Conservation (phyloP, 2,113 vertebrate genomes). For the Puma concolor region DNA sequence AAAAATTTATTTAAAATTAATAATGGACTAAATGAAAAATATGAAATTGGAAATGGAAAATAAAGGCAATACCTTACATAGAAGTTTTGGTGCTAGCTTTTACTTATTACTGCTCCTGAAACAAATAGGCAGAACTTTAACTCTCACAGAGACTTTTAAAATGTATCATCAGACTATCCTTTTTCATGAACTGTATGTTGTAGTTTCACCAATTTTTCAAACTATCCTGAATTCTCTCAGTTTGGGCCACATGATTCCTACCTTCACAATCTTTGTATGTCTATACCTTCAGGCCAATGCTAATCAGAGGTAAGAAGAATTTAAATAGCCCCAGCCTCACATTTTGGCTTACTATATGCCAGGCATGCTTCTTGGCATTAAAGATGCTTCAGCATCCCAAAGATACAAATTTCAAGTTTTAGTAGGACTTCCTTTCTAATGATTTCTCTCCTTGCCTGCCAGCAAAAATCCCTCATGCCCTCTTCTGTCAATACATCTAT, state of each 20-base stretch:
- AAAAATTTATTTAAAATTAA: neutral
- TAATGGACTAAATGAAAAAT: neutral
- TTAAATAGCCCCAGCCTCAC: neutral
- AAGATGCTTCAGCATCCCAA: neutral
- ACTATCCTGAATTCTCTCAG: neutral
- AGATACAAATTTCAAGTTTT: neutral
- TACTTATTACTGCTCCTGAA: neutral
- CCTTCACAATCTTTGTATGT: neutral
- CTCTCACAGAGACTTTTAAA: neutral
- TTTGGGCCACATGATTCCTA: neutral
- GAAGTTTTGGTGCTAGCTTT: neutral
- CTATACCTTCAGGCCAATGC: neutral
- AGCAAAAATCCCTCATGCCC: neutral
- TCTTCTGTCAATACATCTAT: neutral
- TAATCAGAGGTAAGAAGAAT: neutral
- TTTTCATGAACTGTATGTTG: neutral
- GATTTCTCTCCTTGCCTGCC: neutral
- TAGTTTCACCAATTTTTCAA: neutral
- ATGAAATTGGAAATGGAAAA: neutral
- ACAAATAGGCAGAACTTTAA: neutral
- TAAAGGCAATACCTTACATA: neutral
- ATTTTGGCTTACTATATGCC: neutral
- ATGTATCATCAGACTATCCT: neutral
- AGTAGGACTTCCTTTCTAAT: neutral
- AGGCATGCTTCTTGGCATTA: neutral